Evolutionary conservation across 2,888 invertebrate genomes (phyloP), one percentile per base, ranked within the genome.

Genomic region (Odiellus spinosus): DNA sequence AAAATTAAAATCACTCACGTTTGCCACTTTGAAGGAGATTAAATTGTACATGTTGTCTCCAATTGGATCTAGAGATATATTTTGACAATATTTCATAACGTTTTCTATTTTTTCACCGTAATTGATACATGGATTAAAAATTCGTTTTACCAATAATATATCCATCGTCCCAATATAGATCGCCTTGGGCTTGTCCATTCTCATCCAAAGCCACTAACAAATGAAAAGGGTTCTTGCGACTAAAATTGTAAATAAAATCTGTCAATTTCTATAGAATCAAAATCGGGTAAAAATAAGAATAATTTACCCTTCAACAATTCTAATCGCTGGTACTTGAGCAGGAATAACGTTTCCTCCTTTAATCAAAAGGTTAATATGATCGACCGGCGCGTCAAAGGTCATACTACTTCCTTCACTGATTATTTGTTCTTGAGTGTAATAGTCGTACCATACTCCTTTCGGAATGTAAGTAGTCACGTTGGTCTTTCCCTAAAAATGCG

Each of bases 331-430:
- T 14, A 54, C 67, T 59, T 84, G 83, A 42, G 73, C 66, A 0
- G 84, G 78, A 35, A 86, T 58, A 44, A 86, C 73, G 14, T 71
- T 72, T 0, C 86, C 86, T 1, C 80, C 82, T 62, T 81, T 70
- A n/a, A 79, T 58, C 36, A 76, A 65, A 42, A 80, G 60, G 12
- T 77, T 78, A 52, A 80, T 78, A 3, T 69, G 72, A 58, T 78
- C 74, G 32, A 73, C 54, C 3, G 77, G 77, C 6, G 78, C 78
- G 14, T 70, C 60, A 15, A 79, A 59, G 20, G 61, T 48, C 21
- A 21, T 14, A 10, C 40, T 14, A 26, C 36, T 44, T 3, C 49
- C 49, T 11, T 18, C 32, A 17, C 44, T 56, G 3, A 38, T 20
- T 8, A 44, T 36, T 43, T 40, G 18, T 34, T 47, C 42, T 2